Evolutionary conservation across 2,888 invertebrate genomes (phyloP).

Genomic region (Slavum lentiscoides): DNA sequence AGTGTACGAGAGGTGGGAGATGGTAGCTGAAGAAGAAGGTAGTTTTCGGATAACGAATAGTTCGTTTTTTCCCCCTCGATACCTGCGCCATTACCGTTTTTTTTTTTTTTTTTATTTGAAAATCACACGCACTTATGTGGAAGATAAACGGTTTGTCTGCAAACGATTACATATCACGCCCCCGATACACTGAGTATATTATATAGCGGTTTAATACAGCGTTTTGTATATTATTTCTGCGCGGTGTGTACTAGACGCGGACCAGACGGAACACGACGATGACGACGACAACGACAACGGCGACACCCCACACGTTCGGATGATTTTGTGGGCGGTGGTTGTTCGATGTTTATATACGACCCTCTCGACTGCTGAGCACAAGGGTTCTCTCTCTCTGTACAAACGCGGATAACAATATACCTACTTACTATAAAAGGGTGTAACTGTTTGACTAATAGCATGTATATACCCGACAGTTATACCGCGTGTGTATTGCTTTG

Average conservation of each 20-base stretch:
- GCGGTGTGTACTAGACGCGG: background rate
- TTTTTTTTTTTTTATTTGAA: too few species aligned
- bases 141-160: too few species aligned
- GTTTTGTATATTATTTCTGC: conserved; percentile 21
- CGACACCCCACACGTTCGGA: background rate
- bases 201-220: conserved; percentile 25
- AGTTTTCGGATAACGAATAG: too few species aligned
- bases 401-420: conserved; percentile 34
- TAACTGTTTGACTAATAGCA: conserved; percentile 51
- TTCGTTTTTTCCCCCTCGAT: too few species aligned
- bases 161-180: too few species aligned
- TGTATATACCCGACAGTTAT: conserved; percentile 47
- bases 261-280: background rate
- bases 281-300: too few species aligned
- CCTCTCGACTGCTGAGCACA: background rate
- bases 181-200: too few species aligned
- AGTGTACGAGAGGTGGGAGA: too few species aligned
- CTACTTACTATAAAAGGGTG: conserved; percentile 52
- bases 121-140: too few species aligned
- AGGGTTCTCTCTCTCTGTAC: too few species aligned
- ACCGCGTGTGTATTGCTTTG: conserved; percentile 35
- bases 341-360: conserved; percentile 24
- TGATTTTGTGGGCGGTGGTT: conserved; percentile 44
- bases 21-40: too few species aligned
- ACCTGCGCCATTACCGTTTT: too few species aligned